phyloP scores from a whole-genome alignment of 2,113 vertebrate species.

The Ploceus nigricollis region DNA sequence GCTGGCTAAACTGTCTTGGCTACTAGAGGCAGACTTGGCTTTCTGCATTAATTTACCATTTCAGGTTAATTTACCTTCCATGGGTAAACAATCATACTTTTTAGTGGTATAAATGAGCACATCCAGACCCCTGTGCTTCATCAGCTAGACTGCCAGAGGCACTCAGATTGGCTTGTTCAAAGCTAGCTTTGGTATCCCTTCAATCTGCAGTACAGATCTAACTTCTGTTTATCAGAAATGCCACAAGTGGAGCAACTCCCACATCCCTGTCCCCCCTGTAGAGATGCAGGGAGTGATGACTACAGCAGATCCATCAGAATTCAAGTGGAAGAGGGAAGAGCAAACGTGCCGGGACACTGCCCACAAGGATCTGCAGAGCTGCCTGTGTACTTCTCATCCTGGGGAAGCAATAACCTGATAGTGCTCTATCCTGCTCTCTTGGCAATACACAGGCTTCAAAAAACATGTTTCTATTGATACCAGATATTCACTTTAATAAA shows the following conservation, averaged over 20 bases:
- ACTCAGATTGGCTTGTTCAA: neutral
- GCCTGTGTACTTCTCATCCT: neutral
- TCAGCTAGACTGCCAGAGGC: neutral
- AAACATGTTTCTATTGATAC: neutral
- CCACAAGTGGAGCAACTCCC: neutral
- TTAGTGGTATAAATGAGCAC: neutral
- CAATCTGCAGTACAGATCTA: neutral
- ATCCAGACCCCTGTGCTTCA: neutral
- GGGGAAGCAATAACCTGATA: neutral
- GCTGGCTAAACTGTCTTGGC: neutral
- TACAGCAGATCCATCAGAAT: neutral
- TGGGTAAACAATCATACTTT: neutral
- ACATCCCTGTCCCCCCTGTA: fast-evolving
- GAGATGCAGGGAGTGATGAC: neutral
- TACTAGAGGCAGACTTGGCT: neutral
- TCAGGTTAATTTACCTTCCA: neutral
- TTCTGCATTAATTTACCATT: neutral
- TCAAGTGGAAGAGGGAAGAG: neutral
- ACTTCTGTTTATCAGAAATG: neutral
- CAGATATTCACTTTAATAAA: neutral
- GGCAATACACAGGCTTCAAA: neutral
- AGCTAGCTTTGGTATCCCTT: neutral
- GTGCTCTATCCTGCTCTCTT: neutral
- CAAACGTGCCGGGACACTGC: fast-evolving
- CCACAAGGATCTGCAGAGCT: neutral